These are phyloP conservation scores for Nomada flava DNA, from an alignment of 2,888 invertebrate genomes.

Conservation along the genomic window DNA sequence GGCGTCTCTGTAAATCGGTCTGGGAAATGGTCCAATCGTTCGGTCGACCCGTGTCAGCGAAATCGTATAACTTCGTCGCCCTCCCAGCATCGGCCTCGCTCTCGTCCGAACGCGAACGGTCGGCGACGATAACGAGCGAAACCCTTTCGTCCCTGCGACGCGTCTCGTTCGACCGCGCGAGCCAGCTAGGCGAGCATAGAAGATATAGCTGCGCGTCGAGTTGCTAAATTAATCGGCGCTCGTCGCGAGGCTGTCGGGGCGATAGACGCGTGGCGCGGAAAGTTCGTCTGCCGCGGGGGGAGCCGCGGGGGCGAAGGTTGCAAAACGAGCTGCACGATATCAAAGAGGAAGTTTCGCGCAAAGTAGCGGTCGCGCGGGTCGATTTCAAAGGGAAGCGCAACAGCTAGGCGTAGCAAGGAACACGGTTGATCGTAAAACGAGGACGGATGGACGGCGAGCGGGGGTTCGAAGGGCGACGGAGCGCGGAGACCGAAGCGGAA, in stretches of 20 bases:
- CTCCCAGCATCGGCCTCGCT: slow-evolving; percentile 8
- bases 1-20: slow-evolving; percentile 76
- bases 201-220: slow-evolving; percentile 22
- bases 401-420: slow-evolving; percentile 24
- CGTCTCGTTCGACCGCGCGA: not conserved
- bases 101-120: not conserved
- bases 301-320: not conserved
- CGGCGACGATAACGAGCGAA: not conserved
- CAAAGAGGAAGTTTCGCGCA: slow-evolving; percentile 59
- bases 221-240: slow-evolving; percentile 40
- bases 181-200: not conserved
- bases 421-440: slow-evolving; percentile 63
- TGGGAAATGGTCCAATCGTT: slow-evolving; percentile 79
- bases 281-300: not conserved
- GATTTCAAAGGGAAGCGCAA: slow-evolving; percentile 52
- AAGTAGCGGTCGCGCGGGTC: slow-evolving; percentile 21
- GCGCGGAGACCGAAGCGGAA: slow-evolving; percentile 24
- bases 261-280: slow-evolving; percentile 29
- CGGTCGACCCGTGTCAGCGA: slow-evolving; percentile 75
- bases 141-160: not conserved
- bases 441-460: slow-evolving; percentile 28
- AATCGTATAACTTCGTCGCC: slow-evolving; percentile 74
- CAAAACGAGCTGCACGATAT: slow-evolving; percentile 53
- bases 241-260: slow-evolving; percentile 14
- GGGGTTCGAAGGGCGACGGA: slow-evolving; percentile 32